Percentiles rank a stretch among this genome's conserved stretches.
These are phyloP conservation scores for Cotesia typhae DNA, from an alignment of 1,140 invertebrate genomes.

Conservation along the genomic window DNA sequence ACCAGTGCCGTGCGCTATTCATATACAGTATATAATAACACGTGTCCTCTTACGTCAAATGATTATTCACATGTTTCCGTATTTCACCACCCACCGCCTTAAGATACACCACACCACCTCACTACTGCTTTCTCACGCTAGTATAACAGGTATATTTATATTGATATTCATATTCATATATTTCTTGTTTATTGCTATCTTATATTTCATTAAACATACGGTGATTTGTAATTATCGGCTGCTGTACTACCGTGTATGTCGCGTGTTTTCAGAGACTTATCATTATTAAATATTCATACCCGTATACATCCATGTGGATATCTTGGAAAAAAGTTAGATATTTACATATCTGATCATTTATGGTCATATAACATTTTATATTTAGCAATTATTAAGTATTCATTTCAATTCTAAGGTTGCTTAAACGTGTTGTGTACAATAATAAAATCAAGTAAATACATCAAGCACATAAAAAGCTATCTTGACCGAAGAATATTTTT, in stretches of 20 bases:
- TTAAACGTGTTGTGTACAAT: too few relatives aligned
- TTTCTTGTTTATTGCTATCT: neutral
- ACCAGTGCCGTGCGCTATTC: too few relatives aligned
- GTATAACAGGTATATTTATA: conserved; percentile 10
- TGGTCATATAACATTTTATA: too few relatives aligned
- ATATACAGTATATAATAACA: too few relatives aligned
- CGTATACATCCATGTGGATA: neutral
- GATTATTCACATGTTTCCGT: neutral
- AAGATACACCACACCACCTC: neutral
- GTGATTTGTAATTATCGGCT: neutral
- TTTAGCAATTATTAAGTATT: too few relatives aligned
- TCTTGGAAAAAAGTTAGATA: too few relatives aligned
- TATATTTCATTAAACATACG: neutral
- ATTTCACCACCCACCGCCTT: neutral
- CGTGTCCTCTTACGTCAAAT: neutral
- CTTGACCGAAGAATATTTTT: too few relatives aligned
- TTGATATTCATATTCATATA: neutral
- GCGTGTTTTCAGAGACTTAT: conserved; percentile 16
- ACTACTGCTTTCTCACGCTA: conserved; percentile 6
- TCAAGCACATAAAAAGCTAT: too few relatives aligned
- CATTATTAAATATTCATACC: conserved; percentile 50
- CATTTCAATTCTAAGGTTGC: too few relatives aligned
- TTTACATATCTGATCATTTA: too few relatives aligned
- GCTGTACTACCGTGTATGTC: conserved; percentile 7
- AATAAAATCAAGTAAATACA: too few relatives aligned